A percentile compares a stretch with the other conserved stretches of the same genome.
Conservation (phyloP, 1,140 invertebrate genomes). For the Mylabris phalerata region DNA sequence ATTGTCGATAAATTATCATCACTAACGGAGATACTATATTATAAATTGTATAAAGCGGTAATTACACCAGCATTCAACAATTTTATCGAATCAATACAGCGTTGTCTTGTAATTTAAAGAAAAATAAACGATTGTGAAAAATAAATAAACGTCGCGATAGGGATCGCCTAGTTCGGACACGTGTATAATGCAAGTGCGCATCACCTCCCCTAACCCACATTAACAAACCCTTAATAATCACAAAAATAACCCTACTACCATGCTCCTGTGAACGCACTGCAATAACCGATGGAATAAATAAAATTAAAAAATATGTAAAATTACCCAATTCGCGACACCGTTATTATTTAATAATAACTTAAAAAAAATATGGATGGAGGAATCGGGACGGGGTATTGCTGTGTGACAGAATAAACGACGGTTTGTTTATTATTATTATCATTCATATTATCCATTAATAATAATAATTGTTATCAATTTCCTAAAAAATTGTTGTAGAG, state of each 20-base stretch:
- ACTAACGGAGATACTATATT: too few relatives aligned
- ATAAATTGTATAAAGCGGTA: too few relatives aligned
- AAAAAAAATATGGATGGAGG: slow-evolving; percentile 17
- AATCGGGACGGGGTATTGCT: slow-evolving; percentile 26
- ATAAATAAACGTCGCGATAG: slow-evolving; percentile 18
- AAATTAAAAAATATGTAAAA: background rate
- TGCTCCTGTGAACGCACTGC: slow-evolving; percentile 39
- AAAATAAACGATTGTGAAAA: too few relatives aligned
- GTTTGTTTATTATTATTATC: background rate
- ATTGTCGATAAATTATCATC: too few relatives aligned
- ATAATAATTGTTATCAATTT: too few relatives aligned
- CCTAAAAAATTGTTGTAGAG: slow-evolving; percentile 13
- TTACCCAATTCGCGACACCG: too few relatives aligned
- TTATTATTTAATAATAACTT: too few relatives aligned
- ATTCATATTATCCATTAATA: too few relatives aligned
- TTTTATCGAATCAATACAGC: too few relatives aligned
- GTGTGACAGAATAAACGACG: slow-evolving; percentile 9
- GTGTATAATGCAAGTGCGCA: slow-evolving; percentile 3
- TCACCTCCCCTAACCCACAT: slow-evolving; percentile 15
- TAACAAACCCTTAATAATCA: background rate
- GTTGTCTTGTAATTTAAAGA: too few relatives aligned
- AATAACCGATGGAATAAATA: background rate
- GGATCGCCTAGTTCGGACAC: slow-evolving; percentile 39
- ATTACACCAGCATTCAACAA: too few relatives aligned
- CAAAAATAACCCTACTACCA: slow-evolving; percentile 22